Evolutionary conservation across 2,797 vertebrate species (phyloP).

Genomic region (Pempheris klunzingeri): DNA sequence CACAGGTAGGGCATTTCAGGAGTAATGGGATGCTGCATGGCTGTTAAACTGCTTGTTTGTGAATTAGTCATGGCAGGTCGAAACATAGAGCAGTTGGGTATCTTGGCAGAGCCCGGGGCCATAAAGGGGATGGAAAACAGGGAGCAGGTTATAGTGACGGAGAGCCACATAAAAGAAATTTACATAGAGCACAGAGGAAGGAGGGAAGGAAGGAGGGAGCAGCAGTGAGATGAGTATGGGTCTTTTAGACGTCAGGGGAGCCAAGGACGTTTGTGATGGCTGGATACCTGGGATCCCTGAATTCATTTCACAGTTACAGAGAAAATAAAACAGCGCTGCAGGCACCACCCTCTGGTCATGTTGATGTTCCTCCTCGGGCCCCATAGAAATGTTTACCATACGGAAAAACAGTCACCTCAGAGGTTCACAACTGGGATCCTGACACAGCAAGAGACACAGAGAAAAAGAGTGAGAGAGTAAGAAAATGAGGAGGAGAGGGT

Average conservation of each 20-base stretch:
- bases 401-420: constrained; percentile 82
- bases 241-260: constrained; percentile 71
- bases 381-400: constrained; percentile 77
- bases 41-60: constrained; percentile 76
- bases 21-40: constrained; percentile 62
- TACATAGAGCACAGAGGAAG: constrained; percentile 53
- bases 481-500: constrained; percentile 7
- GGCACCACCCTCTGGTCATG: constrained; percentile 71
- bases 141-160: constrained; percentile 68
- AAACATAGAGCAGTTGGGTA: constrained; percentile 45
- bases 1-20: constrained; percentile 66
- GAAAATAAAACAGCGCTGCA: constrained; percentile 70
- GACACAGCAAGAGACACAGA: constrained; percentile 72
- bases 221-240: constrained; percentile 56
- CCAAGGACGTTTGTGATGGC: constrained; percentile 65
- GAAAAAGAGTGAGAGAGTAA: constrained; percentile 51
- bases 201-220: constrained; percentile 39
- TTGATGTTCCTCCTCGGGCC: constrained; percentile 73
- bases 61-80: constrained; percentile 74
- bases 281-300: constrained; percentile 81
- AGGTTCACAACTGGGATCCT: constrained; percentile 90
- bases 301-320: constrained; percentile 82
- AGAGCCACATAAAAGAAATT: constrained; percentile 69
- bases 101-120: constrained; percentile 64
- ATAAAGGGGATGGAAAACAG: constrained; percentile 58